Conservation (phyloP, 2,888 invertebrate genomes). For the Drosophila merina region DNA sequence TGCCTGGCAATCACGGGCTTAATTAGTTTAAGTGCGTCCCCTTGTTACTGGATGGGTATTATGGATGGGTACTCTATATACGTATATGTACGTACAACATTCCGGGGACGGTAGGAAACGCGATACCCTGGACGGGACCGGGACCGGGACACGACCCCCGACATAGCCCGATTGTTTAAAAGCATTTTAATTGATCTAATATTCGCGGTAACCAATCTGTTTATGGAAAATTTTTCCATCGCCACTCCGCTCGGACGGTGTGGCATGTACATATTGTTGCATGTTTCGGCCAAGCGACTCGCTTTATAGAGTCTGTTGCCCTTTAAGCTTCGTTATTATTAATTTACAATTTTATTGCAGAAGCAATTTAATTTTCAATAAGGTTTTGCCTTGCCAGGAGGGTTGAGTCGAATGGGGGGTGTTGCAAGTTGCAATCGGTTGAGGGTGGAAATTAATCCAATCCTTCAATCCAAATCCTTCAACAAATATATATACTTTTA, state of each 20-base stretch:
- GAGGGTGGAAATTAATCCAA: not conserved
- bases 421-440: not conserved
- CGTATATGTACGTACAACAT: not conserved
- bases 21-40: conserved; percentile 68
- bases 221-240: conserved; percentile 10
- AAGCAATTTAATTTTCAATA: not conserved
- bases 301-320: not conserved
- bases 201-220: conserved; percentile 25
- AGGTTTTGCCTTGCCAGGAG: not conserved
- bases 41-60: conserved; percentile 11
- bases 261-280: conserved; percentile 12
- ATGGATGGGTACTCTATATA: conserved; percentile 5
- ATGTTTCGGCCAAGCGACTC: not conserved
- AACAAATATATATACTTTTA: not conserved
- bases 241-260: conserved; percentile 12
- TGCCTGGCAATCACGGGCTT: conserved; percentile 48
- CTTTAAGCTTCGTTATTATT: conserved; percentile 1
- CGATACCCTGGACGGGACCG: not conserved
- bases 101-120: not conserved
- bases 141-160: not conserved
- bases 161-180: conserved; percentile 19
- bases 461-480: not conserved
- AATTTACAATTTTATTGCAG: not conserved
- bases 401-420: not conserved
- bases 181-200: conserved; percentile 41